Evolutionary conservation across 2,113 vertebrate genomes (phyloP), one percentile per base, ranked within the genome.

Genomic region (Anguilla japonica): DNA sequence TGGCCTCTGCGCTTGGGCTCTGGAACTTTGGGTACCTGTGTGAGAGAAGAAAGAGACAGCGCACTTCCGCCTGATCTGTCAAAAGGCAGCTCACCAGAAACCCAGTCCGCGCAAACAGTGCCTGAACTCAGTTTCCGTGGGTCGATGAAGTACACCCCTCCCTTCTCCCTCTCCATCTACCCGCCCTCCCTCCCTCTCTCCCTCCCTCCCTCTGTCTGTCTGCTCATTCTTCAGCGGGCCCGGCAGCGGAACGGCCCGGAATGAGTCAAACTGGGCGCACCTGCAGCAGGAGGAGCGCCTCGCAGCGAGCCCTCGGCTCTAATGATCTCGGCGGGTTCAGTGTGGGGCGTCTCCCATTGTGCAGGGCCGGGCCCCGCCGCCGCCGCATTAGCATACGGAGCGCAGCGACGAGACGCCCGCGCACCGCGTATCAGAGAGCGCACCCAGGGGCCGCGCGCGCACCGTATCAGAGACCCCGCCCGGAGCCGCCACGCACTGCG

Each of bases 241-340:
- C 89, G 5, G 71, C 29, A 13, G 71, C 34, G 71, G n/a, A 5
- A 87, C 90, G 88, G 83, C 91, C 88, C 89, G 63, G 87, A 84
- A 87, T 71, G 20, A 87, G 89, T 91, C 87, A 90, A 80, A 88
- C 84, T 87, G 90, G 85, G 89, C 89, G 89, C 92, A 95, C 92
- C 94, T 94, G 91, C 92, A 93, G 87, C 90, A 91, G 88, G 89
- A 91, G 41, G 29, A 89, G 89, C 87, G 88, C 92, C 89, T 92
- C 90, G 89, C 90, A 80, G 87, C 84, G 81, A 90, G 88, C 88
- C 92, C 90, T 85, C 88, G 86, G 84, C 87, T 87, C 81, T 87
- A 89, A 88, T 90, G 84, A 87, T 3, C 20, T 87, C 46, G 85
- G 87, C 79, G 63, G 85, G 81, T 8, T 71, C 63, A n/a, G 53